Evolutionary conservation across 1,140 invertebrate genomes (phyloP).

Genomic region (Drosophila bipectinata): DNA sequence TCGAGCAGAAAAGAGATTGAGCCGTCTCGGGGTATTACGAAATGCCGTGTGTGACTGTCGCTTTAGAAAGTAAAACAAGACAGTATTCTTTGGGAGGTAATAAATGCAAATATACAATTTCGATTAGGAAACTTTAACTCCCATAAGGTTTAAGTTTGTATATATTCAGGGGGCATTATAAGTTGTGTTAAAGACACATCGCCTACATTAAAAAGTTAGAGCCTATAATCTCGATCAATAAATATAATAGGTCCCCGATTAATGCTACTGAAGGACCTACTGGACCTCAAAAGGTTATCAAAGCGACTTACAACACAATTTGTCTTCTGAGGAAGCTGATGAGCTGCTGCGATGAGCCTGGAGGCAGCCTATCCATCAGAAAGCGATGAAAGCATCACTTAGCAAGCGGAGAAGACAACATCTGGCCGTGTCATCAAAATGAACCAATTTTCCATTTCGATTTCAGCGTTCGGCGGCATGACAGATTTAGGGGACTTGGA

Average conservation of each 20-base stretch:
- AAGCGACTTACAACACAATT: background rate
- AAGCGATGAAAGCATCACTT: conserved; percentile 2
- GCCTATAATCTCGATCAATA: too few relatives aligned
- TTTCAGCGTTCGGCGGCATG: conserved; percentile 16
- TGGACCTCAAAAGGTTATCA: too few relatives aligned
- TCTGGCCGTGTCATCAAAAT: conserved; percentile 13
- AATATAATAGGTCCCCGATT: too few relatives aligned
- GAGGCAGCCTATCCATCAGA: background rate
- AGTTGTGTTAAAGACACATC: too few relatives aligned
- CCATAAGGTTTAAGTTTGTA: too few relatives aligned
- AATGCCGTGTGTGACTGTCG: background rate
- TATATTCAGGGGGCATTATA: too few relatives aligned
- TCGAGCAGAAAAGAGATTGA: background rate
- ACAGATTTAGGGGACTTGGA: conserved; percentile 23
- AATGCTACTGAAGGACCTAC: too few relatives aligned
- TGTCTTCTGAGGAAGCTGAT: background rate
- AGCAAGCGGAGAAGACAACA: background rate
- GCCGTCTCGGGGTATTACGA: background rate
- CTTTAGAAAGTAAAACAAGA: background rate
- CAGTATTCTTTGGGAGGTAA: too few relatives aligned
- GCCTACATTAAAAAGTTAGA: too few relatives aligned
- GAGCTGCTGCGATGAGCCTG: background rate
- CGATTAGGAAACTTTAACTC: too few relatives aligned
- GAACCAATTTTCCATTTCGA: conserved; percentile 35
- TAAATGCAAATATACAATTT: too few relatives aligned